These are phyloP conservation scores for Agriopis leucophaearia DNA, from an alignment of 2,888 invertebrate genomes.

Conservation along the genomic window DNA sequence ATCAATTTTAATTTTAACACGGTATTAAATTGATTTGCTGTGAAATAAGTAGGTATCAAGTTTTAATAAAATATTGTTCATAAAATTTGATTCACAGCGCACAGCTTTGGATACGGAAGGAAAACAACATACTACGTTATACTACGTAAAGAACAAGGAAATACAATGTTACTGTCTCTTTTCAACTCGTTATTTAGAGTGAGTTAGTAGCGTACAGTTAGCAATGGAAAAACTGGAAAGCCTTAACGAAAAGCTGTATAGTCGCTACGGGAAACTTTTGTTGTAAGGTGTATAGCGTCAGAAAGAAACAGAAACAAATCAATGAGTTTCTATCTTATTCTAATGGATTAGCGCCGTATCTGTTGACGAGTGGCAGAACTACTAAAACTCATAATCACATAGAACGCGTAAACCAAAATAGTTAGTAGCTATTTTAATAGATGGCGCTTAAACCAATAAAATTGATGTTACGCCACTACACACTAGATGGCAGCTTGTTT, in stretches of 20 bases:
- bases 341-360: constrained; percentile 13
- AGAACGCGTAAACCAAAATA: neutral
- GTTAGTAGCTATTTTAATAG: neutral
- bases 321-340: constrained; percentile 1
- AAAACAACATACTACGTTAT: constrained; percentile 31
- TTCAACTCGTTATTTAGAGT: constrained; percentile 22
- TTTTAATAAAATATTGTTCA: neutral
- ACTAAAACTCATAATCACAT: no score
- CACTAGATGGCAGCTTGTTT: constrained; percentile 9
- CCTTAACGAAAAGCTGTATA: constrained; percentile 14
- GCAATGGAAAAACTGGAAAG: constrained; percentile 3
- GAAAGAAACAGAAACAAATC: constrained; percentile 19
- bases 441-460: constrained; percentile 6
- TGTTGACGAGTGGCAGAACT: constrained; percentile 12
- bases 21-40: constrained; percentile 19
- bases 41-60: constrained; percentile 19
- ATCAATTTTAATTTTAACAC: neutral
- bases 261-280: constrained; percentile 10
- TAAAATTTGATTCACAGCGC: constrained; percentile 25
- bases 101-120: constrained; percentile 7
- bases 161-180: constrained; percentile 3
- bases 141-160: constrained; percentile 12
- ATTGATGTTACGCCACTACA: neutral
- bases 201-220: constrained; percentile 33
- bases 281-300: constrained; percentile 15